Percentiles rank a stretch among this genome's conserved stretches.
Evolutionary conservation across 2,113 vertebrate genomes (phyloP).

Genomic region (Galemys pyrenaicus): DNA sequence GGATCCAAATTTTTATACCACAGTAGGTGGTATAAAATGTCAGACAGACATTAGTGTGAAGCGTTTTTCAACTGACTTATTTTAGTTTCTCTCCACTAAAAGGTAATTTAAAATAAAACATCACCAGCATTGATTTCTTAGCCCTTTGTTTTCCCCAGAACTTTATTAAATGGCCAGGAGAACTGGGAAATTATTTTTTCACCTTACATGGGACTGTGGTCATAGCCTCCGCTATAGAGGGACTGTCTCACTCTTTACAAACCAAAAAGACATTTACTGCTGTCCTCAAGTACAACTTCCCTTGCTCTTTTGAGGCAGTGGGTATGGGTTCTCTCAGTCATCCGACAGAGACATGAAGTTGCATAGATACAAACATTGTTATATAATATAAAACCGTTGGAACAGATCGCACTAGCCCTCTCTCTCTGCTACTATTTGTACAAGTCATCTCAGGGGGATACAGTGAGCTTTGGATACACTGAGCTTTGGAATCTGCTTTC

Average conservation of each 20-base stretch:
- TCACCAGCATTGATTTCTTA: not conserved
- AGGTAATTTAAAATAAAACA: conserved; percentile 36
- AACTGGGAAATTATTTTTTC: not conserved
- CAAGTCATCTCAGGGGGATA: not conserved
- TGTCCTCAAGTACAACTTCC: not conserved
- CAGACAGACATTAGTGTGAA: not conserved
- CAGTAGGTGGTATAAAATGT: too few species aligned
- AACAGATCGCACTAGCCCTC: not conserved
- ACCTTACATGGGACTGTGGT: not conserved
- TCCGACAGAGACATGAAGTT: not conserved
- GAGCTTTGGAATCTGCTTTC: not conserved
- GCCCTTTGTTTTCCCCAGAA: not conserved
- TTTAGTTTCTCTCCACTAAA: not conserved
- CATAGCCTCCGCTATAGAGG: not conserved
- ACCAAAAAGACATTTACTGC: not conserved
- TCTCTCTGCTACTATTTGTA: not conserved
- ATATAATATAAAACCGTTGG: not conserved
- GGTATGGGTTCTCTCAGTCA: not conserved
- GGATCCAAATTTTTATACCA: not conserved
- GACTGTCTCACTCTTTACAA: not conserved
- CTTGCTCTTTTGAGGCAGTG: not conserved
- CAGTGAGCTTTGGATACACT: too few species aligned
- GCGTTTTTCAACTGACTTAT: not conserved
- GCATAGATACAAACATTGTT: not conserved
- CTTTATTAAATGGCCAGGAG: not conserved